phyloP scores from a whole-genome alignment of 1,140 invertebrate genomes.

The Drosophila azteca region DNA sequence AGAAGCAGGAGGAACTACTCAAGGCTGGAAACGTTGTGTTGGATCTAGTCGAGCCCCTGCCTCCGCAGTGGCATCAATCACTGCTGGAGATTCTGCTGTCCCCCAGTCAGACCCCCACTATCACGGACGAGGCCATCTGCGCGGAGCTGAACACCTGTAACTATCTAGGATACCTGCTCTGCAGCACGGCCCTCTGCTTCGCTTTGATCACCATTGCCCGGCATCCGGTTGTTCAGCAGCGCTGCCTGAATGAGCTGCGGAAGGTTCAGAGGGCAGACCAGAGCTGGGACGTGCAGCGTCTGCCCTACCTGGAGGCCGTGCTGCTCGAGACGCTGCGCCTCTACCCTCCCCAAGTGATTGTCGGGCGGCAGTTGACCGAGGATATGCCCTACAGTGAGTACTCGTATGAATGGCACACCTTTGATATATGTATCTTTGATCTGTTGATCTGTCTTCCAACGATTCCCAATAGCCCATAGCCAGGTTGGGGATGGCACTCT shows the following conservation, averaged over 20 bases:
- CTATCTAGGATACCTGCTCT: slow-evolving; percentile 56
- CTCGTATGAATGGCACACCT: background rate
- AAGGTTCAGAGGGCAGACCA: background rate
- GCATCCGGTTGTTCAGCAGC: slow-evolving; percentile 58
- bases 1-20: background rate
- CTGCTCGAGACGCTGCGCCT: slow-evolving; percentile 50
- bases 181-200: slow-evolving; percentile 54
- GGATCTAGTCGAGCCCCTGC: slow-evolving; percentile 10
- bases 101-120: background rate
- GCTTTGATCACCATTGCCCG: slow-evolving; percentile 54
- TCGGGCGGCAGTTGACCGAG: slow-evolving; percentile 33
- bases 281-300: background rate
- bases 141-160: slow-evolving; percentile 60
- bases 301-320: slow-evolving; percentile 53
- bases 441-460: background rate
- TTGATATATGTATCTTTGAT: no score
- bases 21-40: slow-evolving; percentile 12
- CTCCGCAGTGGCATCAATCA: slow-evolving; percentile 20
- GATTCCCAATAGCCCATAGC: slow-evolving; percentile 38
- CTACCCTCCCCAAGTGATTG: slow-evolving; percentile 62
- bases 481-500: slow-evolving; percentile 41
- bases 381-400: slow-evolving; percentile 51
- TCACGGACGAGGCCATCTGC: slow-evolving; percentile 35
- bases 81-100: slow-evolving; percentile 42
- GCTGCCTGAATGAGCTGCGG: slow-evolving; percentile 45